Evolutionary conservation across 2,888 invertebrate species (phyloP).

Genomic region (Cosmia trapezina): DNA sequence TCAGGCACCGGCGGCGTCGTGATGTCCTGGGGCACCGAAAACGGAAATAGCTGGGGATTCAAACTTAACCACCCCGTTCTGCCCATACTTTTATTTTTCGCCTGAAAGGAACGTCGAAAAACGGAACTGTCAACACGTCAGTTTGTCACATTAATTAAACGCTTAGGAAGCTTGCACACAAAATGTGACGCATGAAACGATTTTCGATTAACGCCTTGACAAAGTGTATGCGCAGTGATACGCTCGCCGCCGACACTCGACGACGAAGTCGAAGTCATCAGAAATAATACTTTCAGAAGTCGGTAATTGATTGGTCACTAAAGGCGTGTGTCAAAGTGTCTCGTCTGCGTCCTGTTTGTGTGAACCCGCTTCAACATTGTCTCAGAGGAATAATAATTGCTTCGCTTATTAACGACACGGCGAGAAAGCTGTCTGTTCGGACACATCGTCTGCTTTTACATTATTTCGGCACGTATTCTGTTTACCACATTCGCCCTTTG

Average conservation of each 20-base stretch:
- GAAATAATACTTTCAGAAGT: background rate
- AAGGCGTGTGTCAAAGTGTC: conserved; percentile 9
- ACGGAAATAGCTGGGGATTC: conserved; percentile 29
- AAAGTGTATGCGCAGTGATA: conserved; percentile 24
- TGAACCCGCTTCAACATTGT: conserved; percentile 44
- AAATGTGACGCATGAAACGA: background rate
- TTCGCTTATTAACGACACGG: conserved; percentile 59
- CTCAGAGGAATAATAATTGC: conserved; percentile 56
- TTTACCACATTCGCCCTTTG: background rate
- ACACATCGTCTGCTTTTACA: conserved; percentile 13
- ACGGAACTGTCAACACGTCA: conserved; percentile 41
- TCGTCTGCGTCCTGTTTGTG: conserved; percentile 23
- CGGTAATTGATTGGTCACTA: background rate
- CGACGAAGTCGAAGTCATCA: background rate
- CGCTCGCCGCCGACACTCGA: background rate
- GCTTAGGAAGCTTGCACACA: conserved; percentile 16
- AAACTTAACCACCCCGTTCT: conserved; percentile 37
- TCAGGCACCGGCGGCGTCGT: conserved; percentile 9
- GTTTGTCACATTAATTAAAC: conserved; percentile 49
- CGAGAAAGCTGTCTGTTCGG: conserved; percentile 13
- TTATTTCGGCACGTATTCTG: background rate
- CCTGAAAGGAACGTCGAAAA: conserved; percentile 6
- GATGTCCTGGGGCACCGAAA: conserved; percentile 4
- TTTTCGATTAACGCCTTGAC: conserved; percentile 20
- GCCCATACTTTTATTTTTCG: conserved; percentile 24